These are phyloP conservation scores for Heliothis peltigera DNA, from an alignment of 2,888 invertebrate species.

Conservation along the genomic window DNA sequence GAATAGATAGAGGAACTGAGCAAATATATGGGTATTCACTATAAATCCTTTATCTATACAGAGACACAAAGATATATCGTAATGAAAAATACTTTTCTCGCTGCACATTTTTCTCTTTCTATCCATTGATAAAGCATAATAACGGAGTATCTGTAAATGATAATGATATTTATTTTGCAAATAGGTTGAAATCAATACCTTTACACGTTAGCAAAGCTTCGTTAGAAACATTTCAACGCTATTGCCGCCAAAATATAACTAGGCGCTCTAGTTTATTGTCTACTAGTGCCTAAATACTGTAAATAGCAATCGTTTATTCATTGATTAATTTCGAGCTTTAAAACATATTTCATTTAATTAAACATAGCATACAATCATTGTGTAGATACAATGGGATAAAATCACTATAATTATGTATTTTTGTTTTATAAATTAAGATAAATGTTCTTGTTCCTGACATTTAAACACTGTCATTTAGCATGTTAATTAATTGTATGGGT, in stretches of 20 bases:
- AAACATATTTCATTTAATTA: conserved; percentile 18
- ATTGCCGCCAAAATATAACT: conserved; percentile 37
- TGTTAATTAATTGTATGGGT: conserved; percentile 17
- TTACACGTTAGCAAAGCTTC: neutral
- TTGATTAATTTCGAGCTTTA: conserved; percentile 23
- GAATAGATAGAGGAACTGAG: no score
- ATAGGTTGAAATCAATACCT: no score
- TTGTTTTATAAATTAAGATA: no score
- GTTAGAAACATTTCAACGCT: conserved; percentile 36
- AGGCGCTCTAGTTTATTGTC: conserved; percentile 17
- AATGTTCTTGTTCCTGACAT: conserved; percentile 15
- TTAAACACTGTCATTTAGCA: neutral
- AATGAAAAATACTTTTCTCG: no score
- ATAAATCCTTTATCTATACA: no score
- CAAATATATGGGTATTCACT: no score
- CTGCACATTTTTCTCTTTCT: no score
- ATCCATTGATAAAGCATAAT: no score
- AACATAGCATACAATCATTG: conserved; percentile 11
- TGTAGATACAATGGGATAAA: conserved; percentile 6
- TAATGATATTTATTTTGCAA: no score
- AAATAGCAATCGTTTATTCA: conserved; percentile 12
- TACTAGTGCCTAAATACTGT: neutral
- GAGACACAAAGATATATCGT: no score
- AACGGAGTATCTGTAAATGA: no score
- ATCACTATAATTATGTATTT: conserved; percentile 1